Evolutionary conservation across 2,888 invertebrate species (phyloP).

Genomic region (Malthinus seriepunctatus): DNA sequence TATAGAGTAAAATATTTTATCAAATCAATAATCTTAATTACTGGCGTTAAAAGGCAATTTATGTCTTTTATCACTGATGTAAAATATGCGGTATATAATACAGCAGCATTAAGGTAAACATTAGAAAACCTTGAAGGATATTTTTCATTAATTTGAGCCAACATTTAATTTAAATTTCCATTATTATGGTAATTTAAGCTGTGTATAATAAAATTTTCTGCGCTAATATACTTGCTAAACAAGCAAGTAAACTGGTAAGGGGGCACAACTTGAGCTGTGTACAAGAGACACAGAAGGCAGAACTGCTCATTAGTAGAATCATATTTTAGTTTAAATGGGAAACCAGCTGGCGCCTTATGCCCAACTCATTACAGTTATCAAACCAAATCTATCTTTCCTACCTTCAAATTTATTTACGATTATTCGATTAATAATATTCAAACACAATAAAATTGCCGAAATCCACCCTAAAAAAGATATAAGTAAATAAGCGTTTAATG

Average conservation of each 20-base stretch:
- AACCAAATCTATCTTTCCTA: conserved; percentile 18
- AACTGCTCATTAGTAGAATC: conserved; percentile 29
- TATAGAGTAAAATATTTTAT: too few species aligned
- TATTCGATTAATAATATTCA: conserved; percentile 13
- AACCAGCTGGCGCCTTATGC: conserved; percentile 26
- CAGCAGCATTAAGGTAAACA: conserved; percentile 4
- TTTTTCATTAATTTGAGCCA: conserved; percentile 19
- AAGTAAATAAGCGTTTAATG: too few species aligned
- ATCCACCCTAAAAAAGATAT: too few species aligned
- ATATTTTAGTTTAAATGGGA: conserved; percentile 32
- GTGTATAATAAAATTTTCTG: conserved; percentile 22
- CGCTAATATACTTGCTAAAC: conserved; percentile 26
- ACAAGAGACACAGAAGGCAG: conserved; percentile 19
- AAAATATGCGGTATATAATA: neutral
- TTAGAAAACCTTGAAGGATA: conserved; percentile 10
- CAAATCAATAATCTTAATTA: too few species aligned
- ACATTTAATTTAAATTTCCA: conserved; percentile 25
- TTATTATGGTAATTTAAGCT: conserved; percentile 27
- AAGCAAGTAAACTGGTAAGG: conserved; percentile 22
- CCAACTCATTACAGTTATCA: conserved; percentile 27
- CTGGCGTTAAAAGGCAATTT: too few species aligned
- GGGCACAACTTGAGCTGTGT: conserved; percentile 16
- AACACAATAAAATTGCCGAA: too few species aligned
- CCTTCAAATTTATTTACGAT: conserved; percentile 15
- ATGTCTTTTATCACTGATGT: too few species aligned